Base-by-base conservation (phyloP, 2,888 invertebrate species). In the Lacanobia wlatinum region DNA sequence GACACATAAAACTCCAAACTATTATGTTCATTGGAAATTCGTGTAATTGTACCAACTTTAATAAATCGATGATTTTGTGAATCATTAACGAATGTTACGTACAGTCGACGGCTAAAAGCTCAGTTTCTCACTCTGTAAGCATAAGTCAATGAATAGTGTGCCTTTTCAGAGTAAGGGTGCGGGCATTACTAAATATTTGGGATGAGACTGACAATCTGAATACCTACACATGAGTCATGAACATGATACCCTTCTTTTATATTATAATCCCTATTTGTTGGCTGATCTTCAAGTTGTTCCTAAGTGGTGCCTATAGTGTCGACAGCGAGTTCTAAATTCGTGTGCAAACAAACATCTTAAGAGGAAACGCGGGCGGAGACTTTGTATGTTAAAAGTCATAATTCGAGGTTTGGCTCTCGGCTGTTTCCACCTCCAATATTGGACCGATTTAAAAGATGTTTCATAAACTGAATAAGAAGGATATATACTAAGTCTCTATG, bases 81-180 rank as follows among this genome's bases (percentile, higher is more conserved):
- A 67, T 62, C 14, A 46, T 66, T 60, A 34, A 18, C 43, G 16
- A 58, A 58, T 70, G 40, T 59, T 16, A 21, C 40, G 18, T 28
- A 14, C 23, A 23, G 2, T 50, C 14, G 5, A 48, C 12, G 9
- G 46, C 46, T 75, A 21, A 62, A 58, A 56, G 14, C 69, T 56
- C 16, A 34, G 48, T 34, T 53, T 70, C 62, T 48, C 16, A 43
- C 8, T 55, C 21, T 40, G 62, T 53, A 40, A 34, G 3, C 52
- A 53, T 53, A 53, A 16, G 75, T 63, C 34, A 63, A 70, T 55
- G 12, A 53, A 59, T 66, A 58, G n/a, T 70, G 52, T 59, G 50
- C 16, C 46, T 23, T 63, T 69, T 18, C 2, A 1, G 18, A 14
- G 18, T 48, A 52, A 38, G 16, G 46, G 40, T 52, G 14, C 8